A percentile compares a stretch with the other conserved stretches of the same genome.
phyloP scores from a whole-genome alignment of 2,888 invertebrate genomes.

The Acanthacorydalis orientalis region DNA sequence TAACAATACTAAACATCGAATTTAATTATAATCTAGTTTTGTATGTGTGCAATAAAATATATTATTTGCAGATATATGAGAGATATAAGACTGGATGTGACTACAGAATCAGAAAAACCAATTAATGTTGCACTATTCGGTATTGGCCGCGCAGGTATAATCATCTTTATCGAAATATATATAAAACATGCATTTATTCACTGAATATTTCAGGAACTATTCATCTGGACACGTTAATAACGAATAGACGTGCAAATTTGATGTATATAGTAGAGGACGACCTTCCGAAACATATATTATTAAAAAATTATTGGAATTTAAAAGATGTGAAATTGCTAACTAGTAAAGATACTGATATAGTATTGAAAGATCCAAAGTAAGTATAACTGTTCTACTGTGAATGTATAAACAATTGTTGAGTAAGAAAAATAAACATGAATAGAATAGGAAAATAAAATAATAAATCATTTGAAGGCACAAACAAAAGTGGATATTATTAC shows the following conservation, averaged over 20 bases:
- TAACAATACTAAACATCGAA: too few species aligned
- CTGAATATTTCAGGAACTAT: conserved; percentile 27
- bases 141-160: conserved; percentile 33
- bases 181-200: neutral
- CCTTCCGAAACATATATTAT: conserved; percentile 24
- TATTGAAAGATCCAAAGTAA: conserved; percentile 37
- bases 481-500: too few species aligned
- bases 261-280: conserved; percentile 40
- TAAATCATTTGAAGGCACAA: too few species aligned
- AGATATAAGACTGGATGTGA: conserved; percentile 22
- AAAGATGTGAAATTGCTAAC: conserved; percentile 28
- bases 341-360: conserved; percentile 28
- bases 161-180: neutral
- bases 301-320: conserved; percentile 33
- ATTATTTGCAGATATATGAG: conserved; percentile 24
- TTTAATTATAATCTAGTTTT: neutral
- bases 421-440: too few species aligned
- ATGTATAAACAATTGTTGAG: too few species aligned
- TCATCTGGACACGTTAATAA: conserved; percentile 32
- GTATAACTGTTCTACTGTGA: conserved; percentile 9
- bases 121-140: conserved; percentile 38
- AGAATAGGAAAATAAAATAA: too few species aligned
- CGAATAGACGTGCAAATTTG: conserved; percentile 30
- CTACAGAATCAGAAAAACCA: conserved; percentile 16
- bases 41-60: neutral